Conservation (phyloP, 2,113 vertebrate species). For the Trematocara zebra region DNA sequence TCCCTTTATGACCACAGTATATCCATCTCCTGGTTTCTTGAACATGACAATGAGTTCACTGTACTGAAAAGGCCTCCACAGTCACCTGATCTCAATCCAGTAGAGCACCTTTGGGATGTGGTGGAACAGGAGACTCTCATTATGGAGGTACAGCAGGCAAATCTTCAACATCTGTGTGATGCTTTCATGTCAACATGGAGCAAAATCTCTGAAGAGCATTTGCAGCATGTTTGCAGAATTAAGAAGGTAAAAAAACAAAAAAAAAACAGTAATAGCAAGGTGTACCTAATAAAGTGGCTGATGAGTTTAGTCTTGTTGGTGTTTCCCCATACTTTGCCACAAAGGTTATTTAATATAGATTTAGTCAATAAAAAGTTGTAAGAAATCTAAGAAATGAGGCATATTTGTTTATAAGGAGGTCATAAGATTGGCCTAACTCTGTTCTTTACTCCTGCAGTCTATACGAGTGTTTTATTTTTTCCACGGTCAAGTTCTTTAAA, state of each 20-base stretch:
- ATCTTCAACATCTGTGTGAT: neutral
- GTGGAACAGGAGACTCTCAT: neutral
- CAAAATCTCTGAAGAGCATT: neutral
- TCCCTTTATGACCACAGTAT: neutral
- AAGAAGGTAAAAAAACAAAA: neutral
- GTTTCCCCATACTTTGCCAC: neutral
- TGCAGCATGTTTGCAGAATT: neutral
- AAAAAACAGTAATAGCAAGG: neutral
- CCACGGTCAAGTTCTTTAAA: neutral
- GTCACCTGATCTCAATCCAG: neutral
- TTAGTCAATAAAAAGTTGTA: neutral
- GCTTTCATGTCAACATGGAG: neutral
- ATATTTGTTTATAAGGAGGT: neutral
- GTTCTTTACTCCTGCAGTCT: neutral
- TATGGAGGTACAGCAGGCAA: neutral
- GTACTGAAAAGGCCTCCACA: neutral
- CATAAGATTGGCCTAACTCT: slow-evolving; percentile 16
- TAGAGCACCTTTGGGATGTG: neutral
- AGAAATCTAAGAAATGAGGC: neutral
- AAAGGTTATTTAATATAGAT: neutral
- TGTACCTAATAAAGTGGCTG: neutral
- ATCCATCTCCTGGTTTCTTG: neutral
- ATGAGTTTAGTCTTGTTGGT: neutral
- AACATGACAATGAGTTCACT: neutral
- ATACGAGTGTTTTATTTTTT: neutral